Percentiles rank a stretch among this genome's conserved stretches.
These are phyloP conservation scores for Malaclemys terrapin DNA, from an alignment of 2,113 vertebrate genomes.

Conservation along the genomic window DNA sequence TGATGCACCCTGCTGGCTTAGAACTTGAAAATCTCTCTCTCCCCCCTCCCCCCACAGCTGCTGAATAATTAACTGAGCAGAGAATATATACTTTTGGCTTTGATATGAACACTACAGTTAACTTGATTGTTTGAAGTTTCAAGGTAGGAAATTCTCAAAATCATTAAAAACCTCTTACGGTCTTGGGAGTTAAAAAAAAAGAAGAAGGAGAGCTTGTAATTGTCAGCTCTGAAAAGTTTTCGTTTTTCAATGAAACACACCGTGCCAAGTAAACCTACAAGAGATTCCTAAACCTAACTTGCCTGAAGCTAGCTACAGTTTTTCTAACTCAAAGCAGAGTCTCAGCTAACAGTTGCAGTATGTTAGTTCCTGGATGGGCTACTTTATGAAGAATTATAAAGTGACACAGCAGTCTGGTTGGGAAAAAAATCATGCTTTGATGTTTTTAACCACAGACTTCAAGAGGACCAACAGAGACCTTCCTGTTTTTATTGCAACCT, in stretches of 20 bases:
- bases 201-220: slow-evolving; percentile 48
- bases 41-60: background rate
- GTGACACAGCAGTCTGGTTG: slow-evolving; percentile 69
- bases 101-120: background rate
- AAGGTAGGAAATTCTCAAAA: slow-evolving; percentile 35
- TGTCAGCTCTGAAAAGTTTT: slow-evolving; percentile 58
- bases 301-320: slow-evolving; percentile 52
- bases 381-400: slow-evolving; percentile 75
- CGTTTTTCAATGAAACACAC: slow-evolving; percentile 49
- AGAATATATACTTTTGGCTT: slow-evolving; percentile 30
- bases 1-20: slow-evolving; percentile 27
- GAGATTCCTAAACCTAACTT: slow-evolving; percentile 55
- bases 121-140: slow-evolving; percentile 53
- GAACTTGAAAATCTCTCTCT: background rate
- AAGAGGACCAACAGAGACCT: slow-evolving; percentile 72
- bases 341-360: slow-evolving; percentile 58
- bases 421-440: slow-evolving; percentile 57
- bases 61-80: slow-evolving; percentile 56
- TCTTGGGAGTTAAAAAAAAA: background rate
- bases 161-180: background rate
- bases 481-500: slow-evolving; percentile 74
- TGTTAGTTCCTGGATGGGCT: slow-evolving; percentile 61
- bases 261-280: slow-evolving; percentile 51
- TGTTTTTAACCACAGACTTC: slow-evolving; percentile 71
- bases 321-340: slow-evolving; percentile 65